A percentile compares a stretch with the other conserved stretches of the same genome.
phyloP scores from a whole-genome alignment of 2,797 vertebrate species.

The Melanotaenia maccullochi region DNA sequence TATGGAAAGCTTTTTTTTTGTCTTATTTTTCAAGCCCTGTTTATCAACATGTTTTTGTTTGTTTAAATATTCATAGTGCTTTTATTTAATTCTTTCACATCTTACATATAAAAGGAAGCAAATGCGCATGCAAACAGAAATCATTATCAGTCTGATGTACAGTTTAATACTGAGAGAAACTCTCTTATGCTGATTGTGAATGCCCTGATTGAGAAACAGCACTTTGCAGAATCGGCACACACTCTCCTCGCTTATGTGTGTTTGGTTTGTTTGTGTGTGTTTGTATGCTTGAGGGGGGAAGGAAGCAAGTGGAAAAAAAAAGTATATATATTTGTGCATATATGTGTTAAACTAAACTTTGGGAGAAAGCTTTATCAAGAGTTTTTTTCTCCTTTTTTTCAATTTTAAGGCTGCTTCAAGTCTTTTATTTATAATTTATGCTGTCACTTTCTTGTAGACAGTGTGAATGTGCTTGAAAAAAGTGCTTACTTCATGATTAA shows the following conservation, averaged over 20 bases:
- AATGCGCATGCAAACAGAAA: slow-evolving; percentile 86
- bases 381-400: slow-evolving; percentile 31
- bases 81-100: slow-evolving; percentile 91
- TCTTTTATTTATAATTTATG: slow-evolving; percentile 64
- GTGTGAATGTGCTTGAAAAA: slow-evolving; percentile 38
- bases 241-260: slow-evolving; percentile 55
- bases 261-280: slow-evolving; percentile 36
- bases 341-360: slow-evolving; percentile 45
- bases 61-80: slow-evolving; percentile 89
- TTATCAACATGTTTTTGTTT: slow-evolving; percentile 90
- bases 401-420: slow-evolving; percentile 51
- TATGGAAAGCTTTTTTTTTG: slow-evolving; percentile 86
- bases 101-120: slow-evolving; percentile 88
- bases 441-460: slow-evolving; percentile 55
- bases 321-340: slow-evolving; percentile 33
- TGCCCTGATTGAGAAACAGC: slow-evolving; percentile 84
- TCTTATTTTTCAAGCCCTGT: slow-evolving; percentile 89
- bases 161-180: slow-evolving; percentile 83
- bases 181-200: slow-evolving; percentile 84
- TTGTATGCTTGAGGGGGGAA: slow-evolving; percentile 26
- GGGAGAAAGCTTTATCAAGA: slow-evolving; percentile 51
- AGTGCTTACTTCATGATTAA: slow-evolving; percentile 53
- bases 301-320: slow-evolving; percentile 24
- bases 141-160: slow-evolving; percentile 85
- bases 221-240: slow-evolving; percentile 66